phyloP scores from a whole-genome alignment of 2,797 vertebrate species.

The Notoglanidium macrostoma region DNA sequence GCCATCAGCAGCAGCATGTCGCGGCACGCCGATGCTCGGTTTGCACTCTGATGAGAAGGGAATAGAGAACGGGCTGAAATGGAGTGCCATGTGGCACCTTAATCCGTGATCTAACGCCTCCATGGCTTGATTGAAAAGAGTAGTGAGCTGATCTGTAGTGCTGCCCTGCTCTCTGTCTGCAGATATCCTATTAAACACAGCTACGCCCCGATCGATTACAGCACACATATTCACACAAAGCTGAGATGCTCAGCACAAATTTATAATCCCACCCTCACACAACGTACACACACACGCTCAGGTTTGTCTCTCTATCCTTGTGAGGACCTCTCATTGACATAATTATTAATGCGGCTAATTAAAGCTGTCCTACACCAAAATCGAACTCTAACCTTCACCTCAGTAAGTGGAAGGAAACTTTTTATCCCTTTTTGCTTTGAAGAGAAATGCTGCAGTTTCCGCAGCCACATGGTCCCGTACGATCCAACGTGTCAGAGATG shows the following conservation, averaged over 20 bases:
- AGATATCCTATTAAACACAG: conserved; percentile 45
- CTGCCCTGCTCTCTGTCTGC: conserved; percentile 4
- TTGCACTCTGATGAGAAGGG: conserved; percentile 69
- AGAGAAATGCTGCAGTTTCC: background rate
- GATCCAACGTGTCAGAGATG: background rate
- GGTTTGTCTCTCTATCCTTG: background rate
- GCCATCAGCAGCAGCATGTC: conserved; percentile 57
- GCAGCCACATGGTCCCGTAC: background rate
- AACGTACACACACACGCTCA: background rate
- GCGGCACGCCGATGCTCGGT: conserved; percentile 54
- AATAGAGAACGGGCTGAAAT: conserved; percentile 61
- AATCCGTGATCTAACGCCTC: conserved; percentile 71
- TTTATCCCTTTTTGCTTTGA: no score
- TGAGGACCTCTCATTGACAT: background rate
- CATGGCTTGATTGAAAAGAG: conserved; percentile 71
- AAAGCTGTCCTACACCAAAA: background rate
- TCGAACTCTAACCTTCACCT: background rate
- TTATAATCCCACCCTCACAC: conserved; percentile 46
- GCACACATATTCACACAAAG: conserved; percentile 33
- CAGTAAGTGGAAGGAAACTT: background rate
- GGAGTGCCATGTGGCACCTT: conserved; percentile 64
- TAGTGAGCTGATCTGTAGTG: conserved; percentile 64
- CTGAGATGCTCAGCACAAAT: conserved; percentile 32
- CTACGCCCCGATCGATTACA: conserved; percentile 40
- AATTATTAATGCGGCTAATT: background rate